Percentiles rank a stretch among this genome's conserved stretches.
These are phyloP conservation scores for Apostichopus leukothele DNA, from an alignment of 53 echinoderm and acorn worm species.

Conservation along the genomic window DNA sequence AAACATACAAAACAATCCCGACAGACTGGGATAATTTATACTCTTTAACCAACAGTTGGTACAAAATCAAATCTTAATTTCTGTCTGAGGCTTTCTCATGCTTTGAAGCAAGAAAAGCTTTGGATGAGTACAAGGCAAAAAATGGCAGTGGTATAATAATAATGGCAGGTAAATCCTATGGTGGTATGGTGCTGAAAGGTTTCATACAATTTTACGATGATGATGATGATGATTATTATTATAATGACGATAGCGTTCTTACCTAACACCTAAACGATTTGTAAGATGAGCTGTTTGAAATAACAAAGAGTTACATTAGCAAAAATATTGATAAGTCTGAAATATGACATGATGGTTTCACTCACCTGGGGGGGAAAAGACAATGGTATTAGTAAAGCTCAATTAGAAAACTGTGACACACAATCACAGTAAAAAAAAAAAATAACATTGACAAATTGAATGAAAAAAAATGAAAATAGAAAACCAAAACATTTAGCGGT, in stretches of 20 bases:
- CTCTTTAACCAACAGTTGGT: too few relatives aligned
- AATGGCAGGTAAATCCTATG: background rate
- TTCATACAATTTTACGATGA: background rate
- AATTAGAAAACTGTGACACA: too few relatives aligned
- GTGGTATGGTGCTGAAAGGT: background rate
- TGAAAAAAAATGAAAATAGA: too few relatives aligned
- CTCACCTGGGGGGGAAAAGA: too few relatives aligned
- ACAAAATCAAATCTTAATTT: too few relatives aligned
- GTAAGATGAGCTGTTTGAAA: slow-evolving; percentile 27
- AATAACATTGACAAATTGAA: too few relatives aligned
- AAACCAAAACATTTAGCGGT: too few relatives aligned
- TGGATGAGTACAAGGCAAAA: background rate
- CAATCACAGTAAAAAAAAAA: too few relatives aligned
- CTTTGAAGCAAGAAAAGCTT: background rate
- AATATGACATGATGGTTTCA: too few relatives aligned
- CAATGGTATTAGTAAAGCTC: too few relatives aligned
- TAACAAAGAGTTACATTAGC: slow-evolving; percentile 27
- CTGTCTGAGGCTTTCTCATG: background rate
- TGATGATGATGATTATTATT: background rate
- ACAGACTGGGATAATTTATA: too few relatives aligned
- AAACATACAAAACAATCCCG: too few relatives aligned
- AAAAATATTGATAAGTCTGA: background rate
- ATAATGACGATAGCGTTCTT: background rate
- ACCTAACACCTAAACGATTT: slow-evolving; percentile 36
- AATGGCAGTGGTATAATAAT: background rate